Evolutionary conservation across 2,888 invertebrate species (phyloP), one percentile per base, ranked within the genome.

Genomic region (Drosophila aldrichi): DNA sequence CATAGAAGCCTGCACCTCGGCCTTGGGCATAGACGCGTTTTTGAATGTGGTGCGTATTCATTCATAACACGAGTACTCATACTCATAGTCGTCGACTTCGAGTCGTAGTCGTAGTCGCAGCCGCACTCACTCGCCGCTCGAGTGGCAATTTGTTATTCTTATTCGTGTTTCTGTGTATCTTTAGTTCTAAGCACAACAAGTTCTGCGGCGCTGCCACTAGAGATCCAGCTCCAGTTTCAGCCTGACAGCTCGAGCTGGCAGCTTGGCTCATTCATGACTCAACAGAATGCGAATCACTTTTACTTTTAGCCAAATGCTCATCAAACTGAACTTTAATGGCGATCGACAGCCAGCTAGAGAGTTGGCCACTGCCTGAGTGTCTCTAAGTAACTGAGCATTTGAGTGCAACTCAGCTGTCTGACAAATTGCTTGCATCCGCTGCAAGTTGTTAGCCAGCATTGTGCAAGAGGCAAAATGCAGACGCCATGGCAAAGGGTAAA

Each of bases 1-100:
- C 85, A 85, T 81, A 70, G 77, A 83, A 84, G 85, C 85, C 76
- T 82, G 85, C 82, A 61, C 85, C 81, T 59, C 83, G 85, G 78
- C 83, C 85, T 84, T 84, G 83, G 41, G 55, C 36, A 49, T 16
- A 57, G 77, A 49, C 61, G 61, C 34, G 56, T 38, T 56, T 40
- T 25, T 65, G 49, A 43, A 44, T 51, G 51, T 46, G 16, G 32
- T 76, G 70, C 73, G 74, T 80, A 74, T 85, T 82, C 83, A 83
- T 83, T 83, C 83, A 83, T 85, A 83, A 82, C 34, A 72, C 60
- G 55, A 18, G 66, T 44, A n/a, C 41, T 14, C 14, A 64, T 48
- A 20, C 38, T 52, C n/a, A 10, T 22, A 22, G 2, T 22, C 20
- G 25, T 6, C 6, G 6, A 48, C 32, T 32, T 55, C 18, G 34